Base-by-base conservation (phyloP, 2,797 vertebrate genomes). In the Centroberyx gerrardi region DNA sequence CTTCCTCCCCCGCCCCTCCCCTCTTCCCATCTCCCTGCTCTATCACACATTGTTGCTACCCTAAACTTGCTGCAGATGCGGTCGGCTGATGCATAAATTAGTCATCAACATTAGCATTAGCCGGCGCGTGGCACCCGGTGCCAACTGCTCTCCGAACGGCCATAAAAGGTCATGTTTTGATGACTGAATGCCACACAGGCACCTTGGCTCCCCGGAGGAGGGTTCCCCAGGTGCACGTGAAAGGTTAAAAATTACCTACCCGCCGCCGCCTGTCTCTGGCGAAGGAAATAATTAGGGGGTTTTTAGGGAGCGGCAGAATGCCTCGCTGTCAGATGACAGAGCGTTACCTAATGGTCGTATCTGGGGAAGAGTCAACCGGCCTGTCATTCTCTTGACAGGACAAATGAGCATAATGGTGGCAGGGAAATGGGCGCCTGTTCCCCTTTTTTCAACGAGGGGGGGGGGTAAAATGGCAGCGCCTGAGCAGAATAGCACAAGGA, bases 81-180 rank as follows among this genome's bases (percentile, higher is more conserved):
- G 76, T 78, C 65, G 95, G 93, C 96, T 87, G 91, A 88, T 88
- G 97, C 97, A 99, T 99, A 97, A 95, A 99, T 99, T 97, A 98
- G 95, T 96, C 95, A 96, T 96, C 95, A 94, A 95, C 97, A 98
- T 98, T 97, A 99, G 96, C 97, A 97, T 96, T 93, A 96, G 92
- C 88, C 95, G 90, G 95, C 95, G 95, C 95, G 95, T 96, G 95
- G 92, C 96, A 96, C 95, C 96, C 96, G 94, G 94, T 95, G 94
- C 96, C 97, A 98, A 99, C 96, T 98, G 97, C 96, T 98, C 98
- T 98, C 98, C 92, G 94, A 96, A 96, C 97, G 97, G 96, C 97
- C 96, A 98, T 97, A 97, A 99, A 99, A 99, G 98, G 98, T 99
- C 98, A 99, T 97, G 97, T 98, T 99, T 99, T 99, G 98, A 99